A percentile compares a stretch with the other conserved stretches of the same genome.
Conservation (phyloP, 1,140 invertebrate genomes). For the Battus philenor region DNA sequence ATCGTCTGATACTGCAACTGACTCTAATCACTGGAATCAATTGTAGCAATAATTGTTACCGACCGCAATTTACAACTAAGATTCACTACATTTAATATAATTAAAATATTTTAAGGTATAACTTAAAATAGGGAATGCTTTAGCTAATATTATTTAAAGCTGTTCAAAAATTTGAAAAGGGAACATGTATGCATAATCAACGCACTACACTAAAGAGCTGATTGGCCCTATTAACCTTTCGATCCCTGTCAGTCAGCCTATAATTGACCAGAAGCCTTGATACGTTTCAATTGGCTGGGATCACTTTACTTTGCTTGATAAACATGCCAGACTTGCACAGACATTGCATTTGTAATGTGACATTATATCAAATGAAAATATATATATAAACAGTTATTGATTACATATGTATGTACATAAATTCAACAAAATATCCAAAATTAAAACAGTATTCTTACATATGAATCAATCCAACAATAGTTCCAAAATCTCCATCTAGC, state of each 20-base stretch:
- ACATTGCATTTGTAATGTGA: slow-evolving; percentile 4
- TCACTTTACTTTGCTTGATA: slow-evolving; percentile 45
- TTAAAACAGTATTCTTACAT: no score
- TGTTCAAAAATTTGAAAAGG: no score
- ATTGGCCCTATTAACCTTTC: slow-evolving; percentile 58
- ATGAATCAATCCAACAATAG: no score
- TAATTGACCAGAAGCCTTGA: slow-evolving; percentile 61
- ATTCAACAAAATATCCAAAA: no score
- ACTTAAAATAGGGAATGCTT: slow-evolving; percentile 19
- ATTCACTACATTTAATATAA: no score
- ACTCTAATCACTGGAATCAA: not conserved
- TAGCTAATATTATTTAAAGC: slow-evolving; percentile 19
- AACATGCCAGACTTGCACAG: slow-evolving; percentile 23
- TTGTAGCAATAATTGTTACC: not conserved
- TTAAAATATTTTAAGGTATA: no score
- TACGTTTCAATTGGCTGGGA: slow-evolving; percentile 56
- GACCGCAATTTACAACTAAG: no score
- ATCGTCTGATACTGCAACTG: not conserved
- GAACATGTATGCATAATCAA: slow-evolving; percentile 41
- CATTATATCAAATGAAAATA: no score
- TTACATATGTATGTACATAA: no score
- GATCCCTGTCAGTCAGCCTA: slow-evolving; percentile 49
- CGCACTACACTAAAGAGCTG: slow-evolving; percentile 50
- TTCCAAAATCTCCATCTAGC: no score
- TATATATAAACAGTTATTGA: no score